These are phyloP conservation scores for Campoplex capitator DNA, from an alignment of 2,888 invertebrate species.

Conservation along the genomic window DNA sequence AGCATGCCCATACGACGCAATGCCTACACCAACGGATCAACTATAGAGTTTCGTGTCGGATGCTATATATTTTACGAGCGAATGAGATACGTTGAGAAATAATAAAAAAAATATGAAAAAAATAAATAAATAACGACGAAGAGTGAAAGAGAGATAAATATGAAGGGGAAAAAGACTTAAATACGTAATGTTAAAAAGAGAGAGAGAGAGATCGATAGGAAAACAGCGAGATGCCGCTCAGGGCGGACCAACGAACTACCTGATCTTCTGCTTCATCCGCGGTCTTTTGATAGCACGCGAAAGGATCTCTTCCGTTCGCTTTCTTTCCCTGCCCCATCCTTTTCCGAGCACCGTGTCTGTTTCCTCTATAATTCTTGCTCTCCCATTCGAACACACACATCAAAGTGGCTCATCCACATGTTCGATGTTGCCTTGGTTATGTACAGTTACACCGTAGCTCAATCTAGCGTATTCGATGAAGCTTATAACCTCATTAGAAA, in stretches of 20 bases:
- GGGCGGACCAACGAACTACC: conserved; percentile 29
- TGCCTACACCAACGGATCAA: conserved; percentile 47
- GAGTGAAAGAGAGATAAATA: conserved; percentile 7
- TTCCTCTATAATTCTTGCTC: background rate
- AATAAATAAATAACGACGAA: conserved; percentile 1
- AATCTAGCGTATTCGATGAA: background rate
- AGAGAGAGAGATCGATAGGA: conserved; percentile 22
- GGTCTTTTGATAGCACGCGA: conserved; percentile 4
- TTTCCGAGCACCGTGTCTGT: background rate
- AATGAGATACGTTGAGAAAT: conserved; percentile 5
- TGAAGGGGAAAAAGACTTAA: background rate
- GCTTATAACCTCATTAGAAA: conserved; percentile 4
- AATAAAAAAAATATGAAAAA: background rate
- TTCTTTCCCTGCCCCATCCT: conserved; percentile 3
- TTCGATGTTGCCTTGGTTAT: conserved; percentile 9
- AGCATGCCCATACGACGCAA: conserved; percentile 49
- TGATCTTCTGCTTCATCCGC: conserved; percentile 37
- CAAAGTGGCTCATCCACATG: conserved; percentile 23
- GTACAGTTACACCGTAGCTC: background rate
- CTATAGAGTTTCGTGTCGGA: conserved; percentile 54
- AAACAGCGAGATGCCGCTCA: conserved; percentile 32
- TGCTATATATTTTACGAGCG: conserved; percentile 61
- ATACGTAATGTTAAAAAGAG: background rate
- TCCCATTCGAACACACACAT: background rate
- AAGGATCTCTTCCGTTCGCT: conserved; percentile 18